Evolutionary conservation across 2,888 invertebrate genomes (phyloP).

Genomic region (Mellilla xanthometata): DNA sequence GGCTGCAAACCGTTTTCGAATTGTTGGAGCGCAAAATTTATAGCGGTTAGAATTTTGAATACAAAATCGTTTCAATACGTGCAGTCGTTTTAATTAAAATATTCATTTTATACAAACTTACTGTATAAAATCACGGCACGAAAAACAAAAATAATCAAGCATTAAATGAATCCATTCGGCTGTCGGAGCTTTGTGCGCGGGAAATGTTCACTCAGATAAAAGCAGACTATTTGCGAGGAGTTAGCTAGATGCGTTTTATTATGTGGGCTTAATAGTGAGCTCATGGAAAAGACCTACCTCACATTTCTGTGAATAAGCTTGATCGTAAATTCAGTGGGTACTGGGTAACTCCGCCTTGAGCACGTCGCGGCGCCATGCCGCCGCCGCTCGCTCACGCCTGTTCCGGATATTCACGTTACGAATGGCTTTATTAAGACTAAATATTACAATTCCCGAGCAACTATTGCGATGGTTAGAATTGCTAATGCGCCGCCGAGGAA

Average conservation of each 20-base stretch:
- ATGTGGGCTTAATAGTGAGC: constrained; percentile 24
- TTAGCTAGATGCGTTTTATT: constrained; percentile 16
- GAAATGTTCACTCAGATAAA: constrained; percentile 24
- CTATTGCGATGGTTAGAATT: constrained; percentile 72
- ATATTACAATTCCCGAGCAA: constrained; percentile 75
- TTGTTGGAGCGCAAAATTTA: constrained; percentile 55
- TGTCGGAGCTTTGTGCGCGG: constrained; percentile 22
- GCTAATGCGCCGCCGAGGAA: constrained; percentile 62
- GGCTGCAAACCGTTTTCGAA: constrained; percentile 53
- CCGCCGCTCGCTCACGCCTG: constrained; percentile 49
- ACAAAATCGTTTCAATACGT: constrained; percentile 37
- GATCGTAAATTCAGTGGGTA: constrained; percentile 55
- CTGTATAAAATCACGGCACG: neutral
- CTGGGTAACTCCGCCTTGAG: constrained; percentile 50
- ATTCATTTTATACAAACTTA: constrained; percentile 5
- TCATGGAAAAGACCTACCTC: constrained; percentile 28
- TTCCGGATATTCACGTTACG: constrained; percentile 72
- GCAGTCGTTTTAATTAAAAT: constrained; percentile 30
- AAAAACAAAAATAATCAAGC: constrained; percentile 15
- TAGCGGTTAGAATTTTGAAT: constrained; percentile 56
- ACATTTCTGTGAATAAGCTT: constrained; percentile 45
- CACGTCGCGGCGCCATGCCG: constrained; percentile 46
- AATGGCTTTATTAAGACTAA: constrained; percentile 79
- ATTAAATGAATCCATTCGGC: constrained; percentile 14
- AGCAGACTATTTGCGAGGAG: constrained; percentile 10